Conservation (phyloP, 2,888 invertebrate genomes). For the Exephanes ischioxanthus region DNA sequence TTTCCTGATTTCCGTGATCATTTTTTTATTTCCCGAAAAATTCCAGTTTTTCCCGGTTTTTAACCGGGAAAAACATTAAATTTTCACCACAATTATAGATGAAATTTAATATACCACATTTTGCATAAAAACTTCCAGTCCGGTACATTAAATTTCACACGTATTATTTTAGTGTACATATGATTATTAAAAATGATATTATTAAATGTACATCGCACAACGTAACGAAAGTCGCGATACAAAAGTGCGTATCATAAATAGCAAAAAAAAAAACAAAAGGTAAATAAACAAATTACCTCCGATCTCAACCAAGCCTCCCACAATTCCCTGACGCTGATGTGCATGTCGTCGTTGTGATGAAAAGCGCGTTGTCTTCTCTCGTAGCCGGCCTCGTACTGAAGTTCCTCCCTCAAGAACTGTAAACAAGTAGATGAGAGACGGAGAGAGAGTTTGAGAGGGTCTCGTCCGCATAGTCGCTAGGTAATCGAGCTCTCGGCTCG, state of each 20-base stretch:
- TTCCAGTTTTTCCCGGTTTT: no score
- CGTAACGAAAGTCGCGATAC: no score
- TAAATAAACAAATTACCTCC: conserved; percentile 87
- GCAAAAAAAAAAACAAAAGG: no score
- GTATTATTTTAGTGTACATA: no score
- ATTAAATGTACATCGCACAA: no score
- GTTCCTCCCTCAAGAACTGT: conserved; percentile 97
- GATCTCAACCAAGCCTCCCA: conserved; percentile 99
- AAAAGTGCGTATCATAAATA: no score
- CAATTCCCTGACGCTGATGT: conserved; percentile 98
- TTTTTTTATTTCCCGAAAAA: neutral
- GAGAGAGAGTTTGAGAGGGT: conserved; percentile 12
- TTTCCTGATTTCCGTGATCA: neutral
- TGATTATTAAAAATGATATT: no score
- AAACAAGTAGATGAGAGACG: conserved; percentile 76
- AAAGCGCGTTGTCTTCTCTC: conserved; percentile 97
- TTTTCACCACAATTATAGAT: no score
- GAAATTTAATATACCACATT: no score
- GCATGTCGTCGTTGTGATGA: conserved; percentile 98
- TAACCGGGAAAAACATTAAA: no score
- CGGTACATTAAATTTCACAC: no score
- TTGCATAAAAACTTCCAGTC: no score
- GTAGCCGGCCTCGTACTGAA: conserved; percentile 97
- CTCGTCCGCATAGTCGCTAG: conserved; percentile 5
- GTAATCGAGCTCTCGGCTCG: neutral